These are phyloP conservation scores for Puma concolor DNA, from an alignment of 2,113 vertebrate species.

Conservation along the genomic window DNA sequence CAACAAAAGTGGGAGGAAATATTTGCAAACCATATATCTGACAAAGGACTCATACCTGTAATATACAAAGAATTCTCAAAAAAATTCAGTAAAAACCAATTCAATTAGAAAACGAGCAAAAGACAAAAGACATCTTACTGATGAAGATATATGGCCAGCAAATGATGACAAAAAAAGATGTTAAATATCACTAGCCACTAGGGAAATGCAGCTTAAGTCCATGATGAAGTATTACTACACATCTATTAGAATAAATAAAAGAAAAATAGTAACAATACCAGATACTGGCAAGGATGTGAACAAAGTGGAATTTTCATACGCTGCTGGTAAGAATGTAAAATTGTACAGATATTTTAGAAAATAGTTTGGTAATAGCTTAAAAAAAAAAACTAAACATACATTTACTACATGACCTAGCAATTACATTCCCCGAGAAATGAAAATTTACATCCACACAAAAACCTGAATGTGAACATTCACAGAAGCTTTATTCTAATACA, in stretches of 20 bases:
- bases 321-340: not conserved
- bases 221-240: not conserved
- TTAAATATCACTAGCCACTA: not conserved
- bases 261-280: constrained; percentile 42
- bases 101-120: constrained; percentile 21
- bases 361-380: not conserved
- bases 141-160: not conserved
- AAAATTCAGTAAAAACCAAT: not conserved
- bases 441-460: constrained; percentile 39
- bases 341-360: not conserved
- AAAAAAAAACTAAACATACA: not conserved
- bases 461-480: not conserved
- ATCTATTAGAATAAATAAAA: constrained; percentile 40
- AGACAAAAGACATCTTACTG: constrained; percentile 29
- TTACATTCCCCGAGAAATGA: constrained; percentile 14
- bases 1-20: not conserved
- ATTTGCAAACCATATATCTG: not conserved
- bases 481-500: not conserved
- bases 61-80: not conserved
- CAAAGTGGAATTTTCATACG: not conserved
- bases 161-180: constrained; percentile 24
- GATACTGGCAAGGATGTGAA: not conserved
- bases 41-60: not conserved
- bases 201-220: not conserved
- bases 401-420: not conserved